These are phyloP conservation scores for Porites cylindrica DNA, from an alignment of 92 coral and sea anemone species.

Conservation along the genomic window DNA sequence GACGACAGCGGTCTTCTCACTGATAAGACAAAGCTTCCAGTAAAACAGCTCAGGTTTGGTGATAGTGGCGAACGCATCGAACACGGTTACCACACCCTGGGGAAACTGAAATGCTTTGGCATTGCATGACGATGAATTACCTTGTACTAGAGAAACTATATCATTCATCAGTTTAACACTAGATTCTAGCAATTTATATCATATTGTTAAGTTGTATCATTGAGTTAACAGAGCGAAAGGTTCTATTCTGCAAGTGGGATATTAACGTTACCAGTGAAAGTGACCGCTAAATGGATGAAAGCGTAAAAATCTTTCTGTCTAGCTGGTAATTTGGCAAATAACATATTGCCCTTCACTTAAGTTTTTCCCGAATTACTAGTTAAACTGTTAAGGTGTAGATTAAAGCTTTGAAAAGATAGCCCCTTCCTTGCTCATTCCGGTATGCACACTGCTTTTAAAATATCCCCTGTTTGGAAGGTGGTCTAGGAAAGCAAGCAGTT, in stretches of 20 bases:
- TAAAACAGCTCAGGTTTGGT: conserved; percentile 54
- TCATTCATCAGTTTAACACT: too few relatives aligned
- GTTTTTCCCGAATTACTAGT: too few relatives aligned
- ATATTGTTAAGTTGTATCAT: too few relatives aligned
- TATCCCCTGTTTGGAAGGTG: conserved; percentile 94
- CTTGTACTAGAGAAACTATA: too few relatives aligned
- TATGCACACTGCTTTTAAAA: conserved; percentile 88
- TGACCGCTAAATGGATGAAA: too few relatives aligned
- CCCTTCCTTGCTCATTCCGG: conserved; percentile 89
- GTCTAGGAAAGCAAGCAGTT: conserved; percentile 53
- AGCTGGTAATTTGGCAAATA: too few relatives aligned
- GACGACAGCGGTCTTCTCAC: conserved; percentile 51
- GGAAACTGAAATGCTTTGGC: conserved; percentile 40
- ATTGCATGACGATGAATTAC: not conserved
- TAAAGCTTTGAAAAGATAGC: conserved; percentile 87
- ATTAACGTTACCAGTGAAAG: too few relatives aligned
- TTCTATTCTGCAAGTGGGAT: too few relatives aligned
- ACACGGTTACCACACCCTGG: conserved; percentile 51
- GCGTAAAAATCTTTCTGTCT: too few relatives aligned
- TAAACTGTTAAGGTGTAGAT: not conserved
- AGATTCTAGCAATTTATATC: too few relatives aligned
- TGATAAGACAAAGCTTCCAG: conserved; percentile 39
- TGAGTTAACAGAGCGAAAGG: too few relatives aligned
- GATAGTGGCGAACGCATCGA: conserved; percentile 17
- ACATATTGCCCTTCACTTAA: too few relatives aligned